Evolutionary conservation across 2,888 invertebrate genomes (phyloP).

Genomic region (Cancer borealis): DNA sequence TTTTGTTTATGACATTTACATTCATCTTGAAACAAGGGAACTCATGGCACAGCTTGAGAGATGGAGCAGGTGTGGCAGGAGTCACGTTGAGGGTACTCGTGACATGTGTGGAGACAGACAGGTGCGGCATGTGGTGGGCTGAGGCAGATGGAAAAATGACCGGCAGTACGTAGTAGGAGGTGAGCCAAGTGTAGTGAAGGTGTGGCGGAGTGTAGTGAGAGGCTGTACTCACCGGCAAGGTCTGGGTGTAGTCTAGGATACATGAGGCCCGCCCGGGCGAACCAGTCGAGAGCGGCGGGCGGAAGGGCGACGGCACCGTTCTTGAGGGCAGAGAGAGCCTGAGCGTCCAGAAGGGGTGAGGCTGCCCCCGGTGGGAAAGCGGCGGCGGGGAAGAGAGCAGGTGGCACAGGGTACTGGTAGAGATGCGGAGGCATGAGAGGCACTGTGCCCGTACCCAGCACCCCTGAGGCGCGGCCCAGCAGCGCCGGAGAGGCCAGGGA

Average conservation of each 20-base stretch:
- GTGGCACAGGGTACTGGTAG: constrained; percentile 73
- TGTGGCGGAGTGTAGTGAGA: background rate
- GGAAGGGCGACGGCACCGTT: constrained; percentile 63
- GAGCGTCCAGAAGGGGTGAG: constrained; percentile 72
- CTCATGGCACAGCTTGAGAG: background rate
- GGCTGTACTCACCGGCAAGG: constrained; percentile 68
- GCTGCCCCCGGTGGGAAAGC: constrained; percentile 66
- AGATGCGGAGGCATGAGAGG: constrained; percentile 74
- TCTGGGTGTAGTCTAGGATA: constrained; percentile 75
- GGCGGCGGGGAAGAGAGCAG: constrained; percentile 67
- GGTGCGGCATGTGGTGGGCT: background rate
- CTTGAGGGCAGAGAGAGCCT: constrained; percentile 74
- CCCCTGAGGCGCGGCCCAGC: constrained; percentile 61
- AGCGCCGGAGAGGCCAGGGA: constrained; percentile 65
- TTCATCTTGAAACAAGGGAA: background rate
- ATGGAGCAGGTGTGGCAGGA: background rate
- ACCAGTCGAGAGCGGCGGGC: constrained; percentile 76
- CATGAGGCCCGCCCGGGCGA: constrained; percentile 74
- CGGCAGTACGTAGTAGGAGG: background rate
- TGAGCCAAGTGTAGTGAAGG: background rate
- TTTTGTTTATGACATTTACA: background rate
- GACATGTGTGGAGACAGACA: background rate
- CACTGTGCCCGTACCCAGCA: constrained; percentile 60
- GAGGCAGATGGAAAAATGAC: background rate
- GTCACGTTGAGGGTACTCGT: background rate